A percentile compares a stretch with the other conserved stretches of the same genome.
Evolutionary conservation across 2,797 vertebrate genomes (phyloP).

Genomic region (Gymnopithys bicolor): DNA sequence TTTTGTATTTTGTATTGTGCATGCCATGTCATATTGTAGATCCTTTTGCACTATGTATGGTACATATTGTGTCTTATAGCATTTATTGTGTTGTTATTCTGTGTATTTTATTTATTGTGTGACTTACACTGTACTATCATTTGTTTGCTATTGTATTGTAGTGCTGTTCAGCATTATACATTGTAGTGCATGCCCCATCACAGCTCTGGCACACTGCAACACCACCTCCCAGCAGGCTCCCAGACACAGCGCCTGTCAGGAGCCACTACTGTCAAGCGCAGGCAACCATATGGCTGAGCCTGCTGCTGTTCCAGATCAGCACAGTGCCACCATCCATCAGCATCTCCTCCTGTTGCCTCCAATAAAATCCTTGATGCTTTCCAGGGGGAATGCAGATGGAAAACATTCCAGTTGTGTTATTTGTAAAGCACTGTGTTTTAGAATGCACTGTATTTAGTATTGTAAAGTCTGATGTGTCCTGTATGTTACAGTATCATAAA

Average conservation of each 20-base stretch:
- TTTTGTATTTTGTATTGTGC: background rate
- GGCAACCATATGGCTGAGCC: background rate
- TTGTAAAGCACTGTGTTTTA: background rate
- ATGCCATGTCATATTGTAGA: background rate
- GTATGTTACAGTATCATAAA: background rate
- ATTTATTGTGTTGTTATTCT: background rate
- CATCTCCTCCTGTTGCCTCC: accelerated
- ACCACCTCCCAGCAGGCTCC: background rate
- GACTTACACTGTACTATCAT: no score
- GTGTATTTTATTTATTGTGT: background rate
- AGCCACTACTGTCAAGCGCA: background rate
- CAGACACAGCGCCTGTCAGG: background rate
- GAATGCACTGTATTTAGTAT: background rate
- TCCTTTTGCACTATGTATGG: background rate
- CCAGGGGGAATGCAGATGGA: background rate
- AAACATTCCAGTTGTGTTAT: accelerated
- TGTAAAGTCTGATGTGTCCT: background rate
- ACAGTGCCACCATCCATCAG: background rate
- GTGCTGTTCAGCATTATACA: background rate
- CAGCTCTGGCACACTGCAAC: background rate
- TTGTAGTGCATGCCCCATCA: no score
- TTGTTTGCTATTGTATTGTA: background rate
- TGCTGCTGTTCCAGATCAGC: background rate
- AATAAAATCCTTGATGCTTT: background rate
- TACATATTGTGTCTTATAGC: no score